These are phyloP conservation scores for Sarcophilus harrisii DNA, from an alignment of 2,797 vertebrate species.

Conservation along the genomic window DNA sequence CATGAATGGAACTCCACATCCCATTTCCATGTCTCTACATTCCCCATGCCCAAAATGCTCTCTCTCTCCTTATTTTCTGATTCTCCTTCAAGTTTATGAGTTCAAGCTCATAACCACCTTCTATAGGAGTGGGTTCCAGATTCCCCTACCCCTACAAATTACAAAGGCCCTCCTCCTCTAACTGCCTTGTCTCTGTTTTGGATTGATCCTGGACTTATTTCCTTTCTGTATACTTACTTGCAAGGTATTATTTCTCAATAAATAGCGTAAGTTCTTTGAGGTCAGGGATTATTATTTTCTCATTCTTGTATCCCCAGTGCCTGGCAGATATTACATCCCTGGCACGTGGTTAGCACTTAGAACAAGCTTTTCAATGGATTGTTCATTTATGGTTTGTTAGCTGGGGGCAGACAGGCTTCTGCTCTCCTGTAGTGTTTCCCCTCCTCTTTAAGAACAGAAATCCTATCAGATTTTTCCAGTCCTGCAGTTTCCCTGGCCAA, in stretches of 20 bases:
- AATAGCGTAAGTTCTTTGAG: not conserved
- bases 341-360: not conserved
- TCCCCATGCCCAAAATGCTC: not conserved
- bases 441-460: constrained; percentile 13
- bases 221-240: not conserved
- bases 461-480: constrained; percentile 5
- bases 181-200: not conserved
- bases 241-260: not conserved
- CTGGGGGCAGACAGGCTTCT: not conserved
- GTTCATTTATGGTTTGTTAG: constrained; percentile 7
- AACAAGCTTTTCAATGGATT: not conserved
- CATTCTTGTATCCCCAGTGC: not conserved
- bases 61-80: not conserved
- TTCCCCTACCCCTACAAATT: not conserved
- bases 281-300: not conserved
- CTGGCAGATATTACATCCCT: not conserved
- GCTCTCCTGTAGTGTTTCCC: not conserved
- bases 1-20: not conserved
- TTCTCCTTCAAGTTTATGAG: not conserved
- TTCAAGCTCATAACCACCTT: not conserved
- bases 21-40: not conserved
- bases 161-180: not conserved
- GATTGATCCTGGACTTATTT: not conserved
- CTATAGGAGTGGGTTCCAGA: no score
- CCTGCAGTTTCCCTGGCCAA: constrained; percentile 31